phyloP scores from a whole-genome alignment of 2,888 invertebrate species.

The Coenonympha glycerion region DNA sequence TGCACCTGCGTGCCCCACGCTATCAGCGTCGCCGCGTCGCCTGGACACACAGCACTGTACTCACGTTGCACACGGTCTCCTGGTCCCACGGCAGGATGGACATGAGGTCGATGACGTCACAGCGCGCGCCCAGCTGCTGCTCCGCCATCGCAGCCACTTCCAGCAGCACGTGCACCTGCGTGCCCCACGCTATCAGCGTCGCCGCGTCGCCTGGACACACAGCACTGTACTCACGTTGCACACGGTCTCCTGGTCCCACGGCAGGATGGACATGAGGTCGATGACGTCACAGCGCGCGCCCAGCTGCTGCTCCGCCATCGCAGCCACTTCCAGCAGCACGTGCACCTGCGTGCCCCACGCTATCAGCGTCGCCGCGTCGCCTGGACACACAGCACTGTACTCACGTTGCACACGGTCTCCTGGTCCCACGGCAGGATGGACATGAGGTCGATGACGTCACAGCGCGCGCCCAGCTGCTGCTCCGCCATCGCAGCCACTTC shows the following conservation, averaged over 20 bases:
- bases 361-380: not conserved
- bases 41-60: too few relatives aligned
- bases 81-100: conserved; percentile 98
- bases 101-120: conserved; percentile 97
- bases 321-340: too few relatives aligned
- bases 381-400: too few relatives aligned
- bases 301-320: too few relatives aligned
- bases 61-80: conserved; percentile 90
- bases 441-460: conserved; percentile 97
- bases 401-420: conserved; percentile 90
- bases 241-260: too few relatives aligned
- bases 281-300: too few relatives aligned
- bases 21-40: too few relatives aligned
- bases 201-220: conserved; percentile 82
- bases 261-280: too few relatives aligned
- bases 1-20: too few relatives aligned
- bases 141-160: conserved; percentile 92
- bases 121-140: conserved; percentile 81
- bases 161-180: conserved; percentile 90
- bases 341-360: too few relatives aligned
- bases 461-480: conserved; percentile 81
- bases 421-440: conserved; percentile 98
- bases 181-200: conserved; percentile 93
- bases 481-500: conserved; percentile 92
- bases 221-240: not conserved